These are phyloP conservation scores for Calliphora vicina DNA, from an alignment of 1,140 invertebrate genomes.

Conservation along the genomic window DNA sequence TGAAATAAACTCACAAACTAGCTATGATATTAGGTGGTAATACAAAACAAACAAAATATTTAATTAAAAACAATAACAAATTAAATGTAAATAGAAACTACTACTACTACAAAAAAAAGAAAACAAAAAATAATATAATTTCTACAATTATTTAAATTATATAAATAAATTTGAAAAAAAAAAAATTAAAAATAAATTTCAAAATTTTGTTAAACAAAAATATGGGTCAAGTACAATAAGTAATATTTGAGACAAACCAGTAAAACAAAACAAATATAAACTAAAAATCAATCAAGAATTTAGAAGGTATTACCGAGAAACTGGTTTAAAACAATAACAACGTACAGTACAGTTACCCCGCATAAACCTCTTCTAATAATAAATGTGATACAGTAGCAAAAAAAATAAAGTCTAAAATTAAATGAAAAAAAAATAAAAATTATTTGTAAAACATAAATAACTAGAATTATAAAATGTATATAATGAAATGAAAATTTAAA, in stretches of 20 bases:
- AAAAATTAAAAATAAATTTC: not conserved
- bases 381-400: conserved; percentile 41
- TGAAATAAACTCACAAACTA: conserved; percentile 60
- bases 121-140: not conserved
- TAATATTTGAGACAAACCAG: too few species aligned
- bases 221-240: not conserved
- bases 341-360: conserved; percentile 9
- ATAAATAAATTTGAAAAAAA: not conserved
- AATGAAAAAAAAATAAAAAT: conserved; percentile 31
- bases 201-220: not conserved
- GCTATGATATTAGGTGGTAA: conserved; percentile 59
- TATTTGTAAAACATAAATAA: conserved; percentile 6
- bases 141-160: too few species aligned
- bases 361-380: conserved; percentile 42
- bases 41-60: conserved; percentile 22
- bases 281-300: not conserved
- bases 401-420: conserved; percentile 38
- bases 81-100: conserved; percentile 19
- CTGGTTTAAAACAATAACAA: not conserved
- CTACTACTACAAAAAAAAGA: not conserved
- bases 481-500: not conserved
- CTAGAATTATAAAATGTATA: not conserved
- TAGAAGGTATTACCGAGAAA: not conserved
- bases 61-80: conserved; percentile 24
- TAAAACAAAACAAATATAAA: not conserved